Percentiles rank a stretch among this genome's conserved stretches.
phyloP scores from a whole-genome alignment of 2,797 vertebrate genomes.

The Mus minutoides region DNA sequence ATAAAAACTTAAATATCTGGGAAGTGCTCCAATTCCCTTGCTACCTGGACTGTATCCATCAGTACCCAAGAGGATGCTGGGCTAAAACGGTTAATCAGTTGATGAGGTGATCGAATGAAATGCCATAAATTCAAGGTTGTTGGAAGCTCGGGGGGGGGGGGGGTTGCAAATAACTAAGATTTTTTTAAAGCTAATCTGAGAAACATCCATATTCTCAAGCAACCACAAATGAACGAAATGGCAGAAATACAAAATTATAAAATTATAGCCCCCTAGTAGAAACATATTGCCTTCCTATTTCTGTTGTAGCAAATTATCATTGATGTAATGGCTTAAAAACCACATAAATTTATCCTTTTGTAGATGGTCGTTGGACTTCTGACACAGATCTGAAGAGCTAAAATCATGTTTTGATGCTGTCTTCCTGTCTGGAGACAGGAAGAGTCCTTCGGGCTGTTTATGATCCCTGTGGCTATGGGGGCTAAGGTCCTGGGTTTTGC shows the following conservation, averaged over 20 bases:
- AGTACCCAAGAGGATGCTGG: not conserved
- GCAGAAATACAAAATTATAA: not conserved
- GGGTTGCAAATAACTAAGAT: not conserved
- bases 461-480: not conserved
- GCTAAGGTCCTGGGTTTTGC: not conserved
- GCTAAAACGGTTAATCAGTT: not conserved
- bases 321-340: slow-evolving; percentile 2
- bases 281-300: not conserved
- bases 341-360: not conserved
- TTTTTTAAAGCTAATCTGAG: not conserved
- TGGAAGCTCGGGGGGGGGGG: not conserved
- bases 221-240: not conserved
- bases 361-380: not conserved
- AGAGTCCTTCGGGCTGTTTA: not conserved
- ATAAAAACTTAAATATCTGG: not conserved
- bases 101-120: not conserved
- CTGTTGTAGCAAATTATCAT: not conserved
- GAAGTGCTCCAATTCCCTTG: not conserved
- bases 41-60: not conserved
- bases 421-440: not conserved
- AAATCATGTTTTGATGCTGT: not conserved
- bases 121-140: not conserved
- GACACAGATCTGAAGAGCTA: not conserved
- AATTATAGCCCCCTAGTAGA: not conserved
- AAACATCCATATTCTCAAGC: not conserved